These are phyloP conservation scores for Tromatobia lineatoria DNA, from an alignment of 2,888 invertebrate species.

Conservation along the genomic window DNA sequence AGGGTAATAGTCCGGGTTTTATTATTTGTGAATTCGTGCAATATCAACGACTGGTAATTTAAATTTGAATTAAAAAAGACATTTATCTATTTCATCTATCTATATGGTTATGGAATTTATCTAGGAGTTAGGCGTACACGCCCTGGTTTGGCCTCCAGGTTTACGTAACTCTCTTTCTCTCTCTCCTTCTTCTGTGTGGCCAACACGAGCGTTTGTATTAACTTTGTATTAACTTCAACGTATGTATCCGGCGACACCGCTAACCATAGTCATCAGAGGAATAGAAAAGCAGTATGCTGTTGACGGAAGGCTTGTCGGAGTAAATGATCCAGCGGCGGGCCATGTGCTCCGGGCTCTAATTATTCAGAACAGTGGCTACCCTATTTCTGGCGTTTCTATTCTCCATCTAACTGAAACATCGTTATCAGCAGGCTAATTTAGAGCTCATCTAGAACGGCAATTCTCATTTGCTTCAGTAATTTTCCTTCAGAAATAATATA, in stretches of 20 bases:
- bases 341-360: constrained; percentile 62
- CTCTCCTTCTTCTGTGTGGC: too few relatives aligned
- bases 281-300: constrained; percentile 1
- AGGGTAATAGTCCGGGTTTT: neutral
- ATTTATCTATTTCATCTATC: constrained; percentile 53
- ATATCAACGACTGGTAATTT: constrained; percentile 2
- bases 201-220: constrained; percentile 31
- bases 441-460: neutral
- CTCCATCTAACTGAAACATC: neutral
- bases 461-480: neutral
- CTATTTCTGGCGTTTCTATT: constrained; percentile 49
- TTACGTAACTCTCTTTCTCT: constrained; percentile 50
- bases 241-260: neutral
- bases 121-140: constrained; percentile 68
- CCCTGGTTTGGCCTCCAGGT: constrained; percentile 53
- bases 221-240: constrained; percentile 21
- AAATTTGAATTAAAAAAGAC: neutral
- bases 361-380: constrained; percentile 55
- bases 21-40: neutral
- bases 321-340: constrained; percentile 38
- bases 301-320: neutral
- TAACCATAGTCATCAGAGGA: constrained; percentile 5
- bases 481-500: neutral
- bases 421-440: neutral
- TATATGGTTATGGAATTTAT: constrained; percentile 81